phyloP scores from a whole-genome alignment of 1,140 invertebrate species.

The Pomacea maculata region DNA sequence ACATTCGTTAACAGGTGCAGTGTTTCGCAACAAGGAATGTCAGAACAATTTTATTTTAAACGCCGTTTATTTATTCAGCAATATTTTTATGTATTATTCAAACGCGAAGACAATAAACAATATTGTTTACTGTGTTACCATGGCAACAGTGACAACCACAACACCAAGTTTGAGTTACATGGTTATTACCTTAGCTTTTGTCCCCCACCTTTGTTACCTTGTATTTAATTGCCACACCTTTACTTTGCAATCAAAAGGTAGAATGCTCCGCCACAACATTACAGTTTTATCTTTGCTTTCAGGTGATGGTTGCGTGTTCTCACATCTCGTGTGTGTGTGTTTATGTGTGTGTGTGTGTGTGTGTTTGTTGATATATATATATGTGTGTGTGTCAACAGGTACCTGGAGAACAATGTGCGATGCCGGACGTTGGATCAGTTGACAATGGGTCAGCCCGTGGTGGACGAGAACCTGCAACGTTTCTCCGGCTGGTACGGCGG shows the following conservation, averaged over 20 bases:
- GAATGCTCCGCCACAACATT: neutral
- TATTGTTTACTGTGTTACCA: no score
- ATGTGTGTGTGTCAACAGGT: conserved; percentile 24
- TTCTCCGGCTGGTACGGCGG: conserved; percentile 63
- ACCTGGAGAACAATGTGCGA: conserved; percentile 38
- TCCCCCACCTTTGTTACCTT: neutral
- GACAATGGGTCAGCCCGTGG: conserved; percentile 23
- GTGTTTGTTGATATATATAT: conserved; percentile 2
- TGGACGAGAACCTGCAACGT: conserved; percentile 33
- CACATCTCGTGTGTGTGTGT: neutral
- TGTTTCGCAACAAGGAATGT: no score
- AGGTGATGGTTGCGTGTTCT: neutral
- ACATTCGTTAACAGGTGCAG: no score
- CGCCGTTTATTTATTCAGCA: no score
- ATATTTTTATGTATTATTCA: no score
- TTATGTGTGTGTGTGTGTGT: conserved; percentile 8
- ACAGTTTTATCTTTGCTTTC: neutral
- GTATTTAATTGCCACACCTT: neutral
- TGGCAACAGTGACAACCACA: neutral
- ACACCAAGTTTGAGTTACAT: neutral
- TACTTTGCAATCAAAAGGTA: neutral
- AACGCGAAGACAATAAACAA: no score
- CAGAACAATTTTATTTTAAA: no score
- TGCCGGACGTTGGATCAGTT: conserved; percentile 13
- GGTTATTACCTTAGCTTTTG: neutral